Conservation (phyloP, 2,797 vertebrate genomes). For the Labeo calbasu region DNA sequence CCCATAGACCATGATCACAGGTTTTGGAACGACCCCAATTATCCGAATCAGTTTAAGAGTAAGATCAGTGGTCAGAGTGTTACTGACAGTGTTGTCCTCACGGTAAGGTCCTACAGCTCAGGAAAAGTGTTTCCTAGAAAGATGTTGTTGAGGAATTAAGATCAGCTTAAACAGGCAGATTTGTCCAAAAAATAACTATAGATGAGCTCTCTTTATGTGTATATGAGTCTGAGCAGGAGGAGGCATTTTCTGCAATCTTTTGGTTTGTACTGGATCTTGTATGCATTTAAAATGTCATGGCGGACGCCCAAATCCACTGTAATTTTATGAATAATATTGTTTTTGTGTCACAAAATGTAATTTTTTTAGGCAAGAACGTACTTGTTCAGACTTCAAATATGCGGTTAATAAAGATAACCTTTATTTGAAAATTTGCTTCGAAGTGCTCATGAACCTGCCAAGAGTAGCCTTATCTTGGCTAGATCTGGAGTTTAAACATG, state of each 20-base stretch:
- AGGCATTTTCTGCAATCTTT: not conserved
- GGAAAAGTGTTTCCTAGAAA: not conserved
- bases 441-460: too few relatives aligned
- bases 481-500: too few relatives aligned
- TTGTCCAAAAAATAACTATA: not conserved
- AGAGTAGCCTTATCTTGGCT: too few relatives aligned
- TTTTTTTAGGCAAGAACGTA: too few relatives aligned
- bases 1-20: constrained; percentile 11
- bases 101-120: not conserved
- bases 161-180: not conserved
- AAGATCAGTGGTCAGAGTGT: constrained; percentile 11
- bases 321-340: too few relatives aligned
- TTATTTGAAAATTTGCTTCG: too few relatives aligned
- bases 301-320: too few relatives aligned
- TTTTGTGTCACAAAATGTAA: too few relatives aligned
- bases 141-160: not conserved
- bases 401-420: too few relatives aligned
- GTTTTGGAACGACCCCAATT: constrained; percentile 27
- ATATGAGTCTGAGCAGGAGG: not conserved
- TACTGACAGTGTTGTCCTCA: not conserved
- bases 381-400: too few relatives aligned
- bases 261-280: not conserved
- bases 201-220: not conserved
- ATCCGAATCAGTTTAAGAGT: constrained; percentile 30
- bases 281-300: not conserved